Evolutionary conservation across 2,888 invertebrate species (phyloP), one percentile per base, ranked within the genome.

Genomic region (Achlya flavicornis): DNA sequence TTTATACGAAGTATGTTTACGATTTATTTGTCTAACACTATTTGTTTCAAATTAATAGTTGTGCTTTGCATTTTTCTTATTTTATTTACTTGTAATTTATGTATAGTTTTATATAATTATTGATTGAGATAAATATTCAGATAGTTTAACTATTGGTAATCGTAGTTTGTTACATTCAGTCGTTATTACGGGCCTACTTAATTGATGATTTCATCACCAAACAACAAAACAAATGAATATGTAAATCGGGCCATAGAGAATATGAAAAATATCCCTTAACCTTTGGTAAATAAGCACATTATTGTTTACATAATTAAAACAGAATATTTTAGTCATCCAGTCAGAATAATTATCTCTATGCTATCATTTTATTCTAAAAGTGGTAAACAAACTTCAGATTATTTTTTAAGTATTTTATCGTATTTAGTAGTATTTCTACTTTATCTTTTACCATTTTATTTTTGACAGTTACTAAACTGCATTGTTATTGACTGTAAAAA

Each of bases 1-100:
- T 26, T 26, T 26, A 26, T 68, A 61, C 65, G 41, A 74, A 76
- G 73, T 72, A 68, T 77, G 74, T 74, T 80, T 73, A 77, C 73
- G 61, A 66, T 67, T 66, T 68, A 64, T 60, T 63, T 61, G 59
- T 53, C 53, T 53, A 53, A 53, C 53, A 53, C 48, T 16, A 16
- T 16, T n/a, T 16, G 7, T n/a, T 48, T 48, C 3, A 16, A 16
- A 16, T 48, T 6, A n/a, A 16, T 48, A 48, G n/a, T 46, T n/a
- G 14, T 48, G 48, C 48, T 48, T 48, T 3, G 16, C n/a, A 6
- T 48, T 48, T 53, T 41, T n/a, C 5, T 53, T 10, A 10, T 19
- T 19, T 19, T 10, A 53, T 19, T n/a, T n/a, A 46, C 12, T 12
- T 41, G 12, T n/a, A 6, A 3, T 46, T 46, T 46, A 46, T n/a